Evolutionary conservation across 2,797 vertebrate species (phyloP), one percentile per base, ranked within the genome.

Genomic region (Catamblyrhynchus diadema): DNA sequence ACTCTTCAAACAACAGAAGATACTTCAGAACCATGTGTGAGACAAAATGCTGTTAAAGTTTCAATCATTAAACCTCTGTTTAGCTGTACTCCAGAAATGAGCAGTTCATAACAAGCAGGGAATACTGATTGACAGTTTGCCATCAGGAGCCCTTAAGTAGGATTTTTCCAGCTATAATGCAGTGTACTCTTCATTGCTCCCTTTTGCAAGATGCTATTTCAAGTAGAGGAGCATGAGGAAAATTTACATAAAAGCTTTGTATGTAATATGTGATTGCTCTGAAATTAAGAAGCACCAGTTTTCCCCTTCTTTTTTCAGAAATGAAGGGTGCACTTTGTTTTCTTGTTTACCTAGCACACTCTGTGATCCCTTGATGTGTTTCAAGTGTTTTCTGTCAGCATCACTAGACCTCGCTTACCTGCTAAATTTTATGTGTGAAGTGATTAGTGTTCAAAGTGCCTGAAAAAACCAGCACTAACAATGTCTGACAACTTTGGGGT

Each of bases 141-240:
- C 90, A 89, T 84, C 86, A 86, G 92, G 93, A 97, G 51, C 66
- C 89, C 93, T 88, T 81, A 33, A 85, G 77, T 28, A 91, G 91
- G 96, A 92, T 94, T 97, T 97, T 93, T 93, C 64, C 84, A 75
- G 85, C 82, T 74, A 28, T 91, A 78, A 51, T 23, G 20, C 85
- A 37, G 48, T 51, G 69, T 94, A 53, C 70, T 77, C 42, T 33
- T 37, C 86, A 35, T 71, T 79, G 66, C 74, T 90, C 79, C 86
- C 85, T 74, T 61, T 53, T 2, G 45, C 91, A 59, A 81, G 81
- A 67, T 74, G 88, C 80, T 95, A n/a, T 90, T 71, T 81, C 88
- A 71, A 90, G 65, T 75, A 53, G n/a, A 45, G 78, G 32, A 87
- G 54, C 81, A 95, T 16, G 50, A 66, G 64, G 75, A 73, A 61